Conservation (phyloP, 1,140 invertebrate genomes). For the Micrasema longulum region DNA sequence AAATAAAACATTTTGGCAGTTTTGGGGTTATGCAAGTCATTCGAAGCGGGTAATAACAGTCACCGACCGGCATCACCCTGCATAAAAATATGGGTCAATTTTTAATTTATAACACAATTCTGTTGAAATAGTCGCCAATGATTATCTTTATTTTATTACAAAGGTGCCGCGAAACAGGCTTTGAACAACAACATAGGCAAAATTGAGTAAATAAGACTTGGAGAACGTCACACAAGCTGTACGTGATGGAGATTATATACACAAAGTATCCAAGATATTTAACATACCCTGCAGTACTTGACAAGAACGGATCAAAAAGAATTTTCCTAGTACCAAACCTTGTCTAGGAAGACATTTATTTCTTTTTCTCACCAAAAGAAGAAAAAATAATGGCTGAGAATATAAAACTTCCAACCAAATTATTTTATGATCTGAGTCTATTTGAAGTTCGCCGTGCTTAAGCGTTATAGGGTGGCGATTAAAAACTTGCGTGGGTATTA, state of each 20-base stretch:
- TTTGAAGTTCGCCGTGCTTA: conserved; percentile 1
- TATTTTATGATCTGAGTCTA: conserved; percentile 12
- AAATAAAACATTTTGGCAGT: not conserved
- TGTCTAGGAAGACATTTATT: conserved; percentile 5
- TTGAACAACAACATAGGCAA: conserved; percentile 9
- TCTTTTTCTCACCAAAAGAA: conserved; percentile 11
- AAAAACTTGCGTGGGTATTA: too few species aligned
- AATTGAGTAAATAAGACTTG: conserved; percentile 5
- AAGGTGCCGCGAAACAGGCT: conserved; percentile 2
- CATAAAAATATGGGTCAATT: not conserved
- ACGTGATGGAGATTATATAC: not conserved
- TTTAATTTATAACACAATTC: not conserved
- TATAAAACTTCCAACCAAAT: conserved; percentile 7
- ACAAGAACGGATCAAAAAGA: conserved; percentile 12
- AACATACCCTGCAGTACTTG: conserved; percentile 7
- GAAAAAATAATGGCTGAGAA: conserved; percentile 10
- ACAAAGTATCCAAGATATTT: conserved; percentile 4
- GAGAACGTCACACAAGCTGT: not conserved
- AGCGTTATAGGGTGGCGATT: too few species aligned
- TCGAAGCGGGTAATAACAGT: conserved; percentile 8
- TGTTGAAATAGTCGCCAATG: conserved; percentile 7
- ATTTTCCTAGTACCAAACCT: conserved; percentile 1
- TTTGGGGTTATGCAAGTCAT: conserved; percentile 5
- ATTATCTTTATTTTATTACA: conserved; percentile 1
- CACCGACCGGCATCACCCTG: conserved; percentile 1